These are phyloP conservation scores for Netelia inedita DNA, from an alignment of 2,888 invertebrate genomes.

Conservation along the genomic window DNA sequence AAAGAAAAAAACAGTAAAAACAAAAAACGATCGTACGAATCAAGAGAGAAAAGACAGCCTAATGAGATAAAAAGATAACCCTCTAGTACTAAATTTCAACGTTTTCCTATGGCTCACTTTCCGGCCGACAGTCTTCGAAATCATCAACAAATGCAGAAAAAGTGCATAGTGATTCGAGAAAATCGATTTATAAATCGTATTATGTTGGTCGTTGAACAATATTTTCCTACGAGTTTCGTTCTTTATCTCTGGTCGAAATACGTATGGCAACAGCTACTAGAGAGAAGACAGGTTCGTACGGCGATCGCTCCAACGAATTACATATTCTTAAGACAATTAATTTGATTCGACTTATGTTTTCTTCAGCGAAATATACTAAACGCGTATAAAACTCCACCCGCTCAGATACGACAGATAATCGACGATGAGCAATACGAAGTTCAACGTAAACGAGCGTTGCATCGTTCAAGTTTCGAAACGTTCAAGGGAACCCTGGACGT, in stretches of 20 bases:
- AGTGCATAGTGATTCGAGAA: neutral
- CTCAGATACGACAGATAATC: slow-evolving; percentile 50
- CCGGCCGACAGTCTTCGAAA: slow-evolving; percentile 15
- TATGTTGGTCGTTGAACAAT: slow-evolving; percentile 61
- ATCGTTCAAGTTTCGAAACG: slow-evolving; percentile 55
- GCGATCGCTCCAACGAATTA: neutral
- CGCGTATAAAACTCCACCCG: slow-evolving; percentile 51
- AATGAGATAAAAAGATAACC: slow-evolving; percentile 17
- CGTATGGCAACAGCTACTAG: slow-evolving; percentile 62
- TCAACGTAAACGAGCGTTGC: slow-evolving; percentile 44
- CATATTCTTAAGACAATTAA: neutral
- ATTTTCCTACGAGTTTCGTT: slow-evolving; percentile 56
- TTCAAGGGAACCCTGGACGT: slow-evolving; percentile 56
- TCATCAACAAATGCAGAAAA: slow-evolving; percentile 7
- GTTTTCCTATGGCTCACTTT: neutral
- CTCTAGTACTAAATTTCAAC: slow-evolving; percentile 2
- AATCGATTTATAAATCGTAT: neutral
- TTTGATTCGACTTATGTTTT: neutral
- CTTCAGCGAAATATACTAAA: slow-evolving; percentile 51
- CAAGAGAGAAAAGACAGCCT: neutral
- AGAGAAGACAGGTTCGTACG: slow-evolving; percentile 56
- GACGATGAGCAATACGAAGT: slow-evolving; percentile 61
- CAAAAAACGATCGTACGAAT: slow-evolving; percentile 10
- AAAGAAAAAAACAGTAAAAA: slow-evolving; percentile 3
- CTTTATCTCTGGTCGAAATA: slow-evolving; percentile 65